These are phyloP conservation scores for Meloidogyne floridensis DNA, from an alignment of 1,140 invertebrate species.

Conservation along the genomic window DNA sequence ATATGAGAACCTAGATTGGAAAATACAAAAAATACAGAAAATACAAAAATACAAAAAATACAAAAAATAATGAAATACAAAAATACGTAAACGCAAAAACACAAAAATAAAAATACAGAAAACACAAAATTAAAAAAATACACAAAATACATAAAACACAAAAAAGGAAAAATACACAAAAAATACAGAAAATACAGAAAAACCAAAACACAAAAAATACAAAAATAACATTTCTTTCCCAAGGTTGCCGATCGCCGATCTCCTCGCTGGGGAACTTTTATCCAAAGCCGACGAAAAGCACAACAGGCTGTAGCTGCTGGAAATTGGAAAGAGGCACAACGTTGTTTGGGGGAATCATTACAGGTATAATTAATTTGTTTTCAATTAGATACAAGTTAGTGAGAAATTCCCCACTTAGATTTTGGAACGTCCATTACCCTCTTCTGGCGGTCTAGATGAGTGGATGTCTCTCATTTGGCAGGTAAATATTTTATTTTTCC, in stretches of 20 bases:
- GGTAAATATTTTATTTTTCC: slow-evolving; percentile 17
- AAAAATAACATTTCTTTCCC: background rate
- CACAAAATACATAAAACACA: background rate
- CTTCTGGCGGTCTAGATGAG: slow-evolving; percentile 51
- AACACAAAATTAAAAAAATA: background rate
- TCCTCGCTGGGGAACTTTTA: slow-evolving; percentile 53
- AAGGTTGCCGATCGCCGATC: slow-evolving; percentile 37
- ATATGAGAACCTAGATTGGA: too few species aligned
- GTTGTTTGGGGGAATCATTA: slow-evolving; percentile 56
- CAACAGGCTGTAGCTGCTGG: slow-evolving; percentile 41
- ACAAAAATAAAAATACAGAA: too few species aligned
- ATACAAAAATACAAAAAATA: background rate
- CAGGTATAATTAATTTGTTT: slow-evolving; percentile 29
- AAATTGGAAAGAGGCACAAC: slow-evolving; percentile 63
- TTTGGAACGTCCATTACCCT: slow-evolving; percentile 54
- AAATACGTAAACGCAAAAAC: background rate
- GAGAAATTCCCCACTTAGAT: slow-evolving; percentile 39
- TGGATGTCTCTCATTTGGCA: slow-evolving; percentile 60
- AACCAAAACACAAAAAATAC: too few species aligned
- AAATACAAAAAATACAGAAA: too few species aligned
- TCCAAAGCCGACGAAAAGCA: slow-evolving; percentile 46
- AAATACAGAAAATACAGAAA: background rate
- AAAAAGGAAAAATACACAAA: background rate
- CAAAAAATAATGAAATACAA: background rate
- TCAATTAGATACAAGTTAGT: background rate